These are phyloP conservation scores for Stenichneumon culpator DNA, from an alignment of 2,888 invertebrate species.

Conservation along the genomic window DNA sequence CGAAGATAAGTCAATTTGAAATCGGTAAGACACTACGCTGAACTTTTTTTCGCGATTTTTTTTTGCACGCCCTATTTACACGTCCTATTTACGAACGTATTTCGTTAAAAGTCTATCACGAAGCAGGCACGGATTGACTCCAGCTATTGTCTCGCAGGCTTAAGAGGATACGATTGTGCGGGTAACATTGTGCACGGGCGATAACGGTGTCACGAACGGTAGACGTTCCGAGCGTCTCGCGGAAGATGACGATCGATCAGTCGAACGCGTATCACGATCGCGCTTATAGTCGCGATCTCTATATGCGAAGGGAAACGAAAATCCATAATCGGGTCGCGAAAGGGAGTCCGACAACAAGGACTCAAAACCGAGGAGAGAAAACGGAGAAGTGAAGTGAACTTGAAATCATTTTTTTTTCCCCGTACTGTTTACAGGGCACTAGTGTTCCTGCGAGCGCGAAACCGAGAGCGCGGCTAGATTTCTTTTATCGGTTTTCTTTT, in stretches of 20 bases:
- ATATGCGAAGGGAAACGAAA: not conserved
- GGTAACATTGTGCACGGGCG: not conserved
- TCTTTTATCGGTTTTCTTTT: slow-evolving; percentile 38
- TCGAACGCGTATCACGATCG: not conserved
- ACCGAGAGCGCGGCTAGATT: slow-evolving; percentile 3
- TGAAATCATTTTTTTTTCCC: slow-evolving; percentile 37
- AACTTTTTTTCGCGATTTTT: not conserved
- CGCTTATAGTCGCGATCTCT: slow-evolving; percentile 2
- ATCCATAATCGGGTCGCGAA: slow-evolving; percentile 5
- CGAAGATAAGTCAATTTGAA: not conserved
- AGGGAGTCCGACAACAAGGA: slow-evolving; percentile 12
- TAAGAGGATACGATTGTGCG: slow-evolving; percentile 38
- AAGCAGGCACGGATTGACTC: slow-evolving; percentile 15
- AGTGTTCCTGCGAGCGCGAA: slow-evolving; percentile 1
- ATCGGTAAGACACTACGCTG: not conserved
- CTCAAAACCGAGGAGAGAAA: slow-evolving; percentile 28
- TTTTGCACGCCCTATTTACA: not conserved
- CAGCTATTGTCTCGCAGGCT: slow-evolving; percentile 15
- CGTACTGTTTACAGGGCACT: not conserved
- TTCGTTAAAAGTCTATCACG: slow-evolving; percentile 10
- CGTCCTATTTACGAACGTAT: not conserved
- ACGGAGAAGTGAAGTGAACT: slow-evolving; percentile 32
- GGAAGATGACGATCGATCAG: slow-evolving; percentile 35
- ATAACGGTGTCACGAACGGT: slow-evolving; percentile 7
- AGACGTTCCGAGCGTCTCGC: slow-evolving; percentile 17